Evolutionary conservation across 1,140 invertebrate genomes (phyloP).

Genomic region (Phortica variegata): DNA sequence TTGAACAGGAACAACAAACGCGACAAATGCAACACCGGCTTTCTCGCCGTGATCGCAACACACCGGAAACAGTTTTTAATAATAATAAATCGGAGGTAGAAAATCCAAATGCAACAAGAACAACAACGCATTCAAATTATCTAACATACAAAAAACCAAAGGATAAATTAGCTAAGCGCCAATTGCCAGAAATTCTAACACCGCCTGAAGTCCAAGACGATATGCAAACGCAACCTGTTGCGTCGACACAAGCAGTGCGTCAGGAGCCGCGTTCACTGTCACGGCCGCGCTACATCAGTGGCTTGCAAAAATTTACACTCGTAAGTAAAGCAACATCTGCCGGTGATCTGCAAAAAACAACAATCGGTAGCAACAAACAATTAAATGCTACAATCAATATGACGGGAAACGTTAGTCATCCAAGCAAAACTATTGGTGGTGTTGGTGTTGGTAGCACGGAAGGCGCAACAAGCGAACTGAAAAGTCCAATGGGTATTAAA

Average conservation of each 20-base stretch:
- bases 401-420: not conserved
- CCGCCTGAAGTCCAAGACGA: no score
- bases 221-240: constrained; percentile 9
- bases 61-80: constrained; percentile 8
- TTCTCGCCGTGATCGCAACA: constrained; percentile 34
- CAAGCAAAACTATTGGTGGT: no score
- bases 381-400: not conserved
- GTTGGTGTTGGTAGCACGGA: no score
- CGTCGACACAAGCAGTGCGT: not conserved
- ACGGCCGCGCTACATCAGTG: constrained; percentile 47
- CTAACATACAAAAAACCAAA: constrained; percentile 51
- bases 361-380: constrained; percentile 1
- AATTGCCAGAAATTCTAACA: constrained; percentile 15
- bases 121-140: constrained; percentile 38
- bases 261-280: constrained; percentile 39
- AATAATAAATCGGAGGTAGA: constrained; percentile 18
- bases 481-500: constrained; percentile 55
- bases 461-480: constrained; percentile 24
- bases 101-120: constrained; percentile 10
- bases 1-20: constrained; percentile 3
- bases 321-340: constrained; percentile 48
- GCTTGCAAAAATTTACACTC: constrained; percentile 40
- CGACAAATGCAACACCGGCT: constrained; percentile 16
- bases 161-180: constrained; percentile 31
- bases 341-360: constrained; percentile 35